A percentile compares a stretch with the other conserved stretches of the same genome.
These are phyloP conservation scores for Hemaris fuciformis DNA, from an alignment of 2,888 invertebrate species.

Conservation along the genomic window DNA sequence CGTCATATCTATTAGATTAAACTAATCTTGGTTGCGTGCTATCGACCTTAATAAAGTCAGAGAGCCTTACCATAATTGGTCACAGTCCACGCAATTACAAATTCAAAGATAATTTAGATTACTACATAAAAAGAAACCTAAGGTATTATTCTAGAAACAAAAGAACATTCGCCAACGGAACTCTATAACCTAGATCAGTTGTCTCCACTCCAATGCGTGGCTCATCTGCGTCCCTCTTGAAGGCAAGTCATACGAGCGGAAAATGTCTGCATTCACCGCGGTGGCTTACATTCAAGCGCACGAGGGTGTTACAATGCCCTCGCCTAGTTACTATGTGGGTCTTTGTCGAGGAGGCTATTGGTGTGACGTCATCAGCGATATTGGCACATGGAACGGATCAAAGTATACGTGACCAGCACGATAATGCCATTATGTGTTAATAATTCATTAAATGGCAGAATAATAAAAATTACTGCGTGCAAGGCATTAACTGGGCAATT, in stretches of 20 bases:
- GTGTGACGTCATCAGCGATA: constrained; percentile 6
- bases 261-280: constrained; percentile 22
- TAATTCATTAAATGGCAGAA: background rate
- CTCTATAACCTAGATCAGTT: background rate
- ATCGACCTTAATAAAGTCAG: no score
- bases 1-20: no score
- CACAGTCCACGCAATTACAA: no score
- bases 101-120: no score
- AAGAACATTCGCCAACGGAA: background rate
- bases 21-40: no score
- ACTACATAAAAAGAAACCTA: no score
- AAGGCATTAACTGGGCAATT: background rate
- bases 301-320: background rate
- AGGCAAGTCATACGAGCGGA: constrained; percentile 28
- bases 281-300: background rate
- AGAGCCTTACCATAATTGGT: no score
- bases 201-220: background rate
- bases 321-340: background rate
- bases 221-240: background rate
- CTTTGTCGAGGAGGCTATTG: background rate
- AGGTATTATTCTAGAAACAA: no score
- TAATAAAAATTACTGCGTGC: constrained; percentile 1
- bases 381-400: background rate
- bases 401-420: background rate
- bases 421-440: background rate